Conservation (phyloP, 2,113 vertebrate species). For the Amphiprion ocellaris region DNA sequence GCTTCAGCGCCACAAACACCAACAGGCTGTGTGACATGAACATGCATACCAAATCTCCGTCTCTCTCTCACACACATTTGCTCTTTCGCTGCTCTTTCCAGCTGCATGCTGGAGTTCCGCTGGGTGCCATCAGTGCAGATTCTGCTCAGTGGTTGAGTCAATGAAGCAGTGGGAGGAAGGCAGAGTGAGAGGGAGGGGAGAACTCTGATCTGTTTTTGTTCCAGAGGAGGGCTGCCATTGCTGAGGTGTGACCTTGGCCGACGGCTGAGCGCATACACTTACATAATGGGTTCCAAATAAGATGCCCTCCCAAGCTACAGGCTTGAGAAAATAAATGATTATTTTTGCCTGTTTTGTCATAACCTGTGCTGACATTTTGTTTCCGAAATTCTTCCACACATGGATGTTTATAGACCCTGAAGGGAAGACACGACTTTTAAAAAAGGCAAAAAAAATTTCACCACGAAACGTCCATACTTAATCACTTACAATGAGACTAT, state of each 20-base stretch:
- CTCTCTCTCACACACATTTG: conserved; percentile 18
- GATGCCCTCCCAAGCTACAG: neutral
- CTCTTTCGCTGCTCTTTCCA: conserved; percentile 62
- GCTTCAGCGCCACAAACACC: conserved; percentile 58
- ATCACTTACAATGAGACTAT: no score
- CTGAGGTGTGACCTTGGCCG: conserved; percentile 49
- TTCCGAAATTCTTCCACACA: no score
- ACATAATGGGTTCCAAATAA: neutral
- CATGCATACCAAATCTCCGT: conserved; percentile 27
- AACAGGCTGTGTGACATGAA: conserved; percentile 43
- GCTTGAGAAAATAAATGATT: neutral
- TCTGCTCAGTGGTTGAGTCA: conserved; percentile 65
- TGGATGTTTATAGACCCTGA: no score
- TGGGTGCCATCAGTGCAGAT: conserved; percentile 75
- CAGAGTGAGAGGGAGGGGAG: conserved; percentile 21
- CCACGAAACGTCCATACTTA: no score
- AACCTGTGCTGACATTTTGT: neutral
- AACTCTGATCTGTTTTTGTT: conserved; percentile 45
- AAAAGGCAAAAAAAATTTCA: no score
- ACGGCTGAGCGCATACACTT: conserved; percentile 13
- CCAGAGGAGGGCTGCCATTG: conserved; percentile 26
- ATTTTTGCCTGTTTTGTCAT: neutral
- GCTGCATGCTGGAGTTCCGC: conserved; percentile 72
- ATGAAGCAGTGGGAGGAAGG: conserved; percentile 57
- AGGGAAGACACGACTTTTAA: no score